Evolutionary conservation across 2,797 vertebrate genomes (phyloP), one percentile per base, ranked within the genome.

Genomic region (Meriones psammophilus): DNA sequence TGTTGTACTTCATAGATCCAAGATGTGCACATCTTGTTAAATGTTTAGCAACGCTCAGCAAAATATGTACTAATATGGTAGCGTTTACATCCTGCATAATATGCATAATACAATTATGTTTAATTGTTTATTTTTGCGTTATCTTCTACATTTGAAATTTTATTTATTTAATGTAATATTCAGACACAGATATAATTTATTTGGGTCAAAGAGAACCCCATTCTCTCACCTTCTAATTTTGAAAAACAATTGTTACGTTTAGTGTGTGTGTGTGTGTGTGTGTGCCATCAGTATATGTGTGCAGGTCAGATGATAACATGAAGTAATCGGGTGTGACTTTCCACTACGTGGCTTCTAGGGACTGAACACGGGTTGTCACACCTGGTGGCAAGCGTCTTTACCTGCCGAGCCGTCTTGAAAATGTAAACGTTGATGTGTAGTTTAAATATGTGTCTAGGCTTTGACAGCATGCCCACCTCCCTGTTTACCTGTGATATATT

Each of bases 121-220:
- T 28, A 18, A 71, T 78, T 92, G 10, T 71, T 93, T 90, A 13
- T 88, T 93, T 84, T 90, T 36, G 18, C 14, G 81, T 96, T 56
- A 30, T 93, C n/a, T 58, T 3, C 88, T 80, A 46, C 74, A 56
- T 42, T 74, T 88, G 36, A 22, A 0, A 42, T 30, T 73, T 88
- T 60, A 71, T 68, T 68, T 50, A 83, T 66, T 66, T 64, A 64
- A 86, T 54, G 71, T 87, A 71, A 71, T 87, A 28, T 39, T 73
- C 24, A 30, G 73, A 30, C 8, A 58, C 3, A 58, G 15, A 39
- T 39, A 87, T 20, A 20, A 36, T 58, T 54, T 71, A n/a, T 71
- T 71, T 39, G 24, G 13, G 24, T 93, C 42, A 81, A 78, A 50
- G 74, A 95, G 91, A 50, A 15, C 22, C 14, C n/a, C 24, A 73